Base-by-base conservation (phyloP, 2,797 vertebrate species). In the Diglossa cyanea region DNA sequence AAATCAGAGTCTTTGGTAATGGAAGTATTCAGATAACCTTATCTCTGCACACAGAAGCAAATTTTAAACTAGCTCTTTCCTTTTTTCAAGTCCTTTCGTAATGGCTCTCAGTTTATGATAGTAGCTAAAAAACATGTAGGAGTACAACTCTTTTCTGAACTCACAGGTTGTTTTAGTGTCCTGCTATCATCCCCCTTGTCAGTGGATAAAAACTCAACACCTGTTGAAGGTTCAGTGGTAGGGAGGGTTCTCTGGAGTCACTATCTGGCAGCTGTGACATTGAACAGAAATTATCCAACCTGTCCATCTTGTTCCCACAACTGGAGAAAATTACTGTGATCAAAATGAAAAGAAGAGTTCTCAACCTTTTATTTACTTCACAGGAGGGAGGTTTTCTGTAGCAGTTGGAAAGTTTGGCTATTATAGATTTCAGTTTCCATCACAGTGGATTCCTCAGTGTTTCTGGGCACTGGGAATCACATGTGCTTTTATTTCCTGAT, bases 281-380 rank as follows among this genome's bases (percentile, higher is more conserved):
- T 95, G 71, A 93, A 7, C 37, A 75, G 81, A 47, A 63, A 93
- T 92, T 78, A 88, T 35, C 88, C 73, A 31, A 17, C 68, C 86
- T 90, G 87, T 65, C 75, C 47, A 30, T 88, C 85, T 58, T 83
- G 11, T 66, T 89, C 71, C 45, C 20, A 12, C 90, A 76, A 87
- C 90, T 93, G 87, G 55, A 44, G 77, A 75, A 92, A 92, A 97
- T 95, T 54, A 84, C 93, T 92, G 76, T 75, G 42, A 91, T 96
- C 80, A 47, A 79, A 95, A 62, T 20, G 30, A 66, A 55, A 68
- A 47, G 80, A 54, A 28, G 51, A 63, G 53, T 61, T 31, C 75
- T 87, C 93, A 80, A 53, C 94, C 76, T 94, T 73, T 62, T 73
- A 35, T 93, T 90, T 92, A 48, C 57, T 73, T 83, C 87, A 73